Conservation (phyloP, 2,797 vertebrate genomes). For the Aphelocoma californica region DNA sequence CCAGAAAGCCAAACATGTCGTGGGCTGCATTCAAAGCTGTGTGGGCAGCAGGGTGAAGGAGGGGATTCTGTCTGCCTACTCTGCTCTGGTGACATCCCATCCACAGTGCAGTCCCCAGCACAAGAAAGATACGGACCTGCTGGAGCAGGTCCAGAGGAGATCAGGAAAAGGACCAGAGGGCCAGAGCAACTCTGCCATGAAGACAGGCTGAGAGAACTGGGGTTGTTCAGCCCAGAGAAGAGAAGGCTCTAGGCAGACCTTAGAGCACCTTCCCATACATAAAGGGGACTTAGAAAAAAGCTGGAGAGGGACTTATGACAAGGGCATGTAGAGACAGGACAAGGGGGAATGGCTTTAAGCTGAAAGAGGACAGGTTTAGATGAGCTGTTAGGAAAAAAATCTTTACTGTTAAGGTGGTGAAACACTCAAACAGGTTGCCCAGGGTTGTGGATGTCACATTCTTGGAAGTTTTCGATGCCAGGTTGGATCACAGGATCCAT, state of each 20-base stretch:
- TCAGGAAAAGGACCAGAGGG: background rate
- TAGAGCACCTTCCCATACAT: background rate
- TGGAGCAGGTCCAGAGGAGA: background rate
- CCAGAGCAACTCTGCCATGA: background rate
- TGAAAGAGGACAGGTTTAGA: background rate
- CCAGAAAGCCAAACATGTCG: background rate
- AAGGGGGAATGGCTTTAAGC: background rate
- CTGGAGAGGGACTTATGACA: background rate
- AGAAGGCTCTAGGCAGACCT: background rate
- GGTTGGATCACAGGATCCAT: background rate
- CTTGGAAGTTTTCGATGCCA: background rate
- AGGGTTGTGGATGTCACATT: too few relatives aligned
- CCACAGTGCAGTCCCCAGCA: background rate
- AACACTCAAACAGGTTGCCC: too few relatives aligned
- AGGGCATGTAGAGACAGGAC: background rate
- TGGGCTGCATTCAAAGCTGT: background rate
- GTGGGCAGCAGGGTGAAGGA: background rate
- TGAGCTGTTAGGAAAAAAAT: rapidly evolving
- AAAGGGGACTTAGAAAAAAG: background rate
- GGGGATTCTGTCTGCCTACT: background rate
- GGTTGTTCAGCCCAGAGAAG: background rate
- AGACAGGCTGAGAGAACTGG: background rate
- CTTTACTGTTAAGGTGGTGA: background rate
- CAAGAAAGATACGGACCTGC: background rate
- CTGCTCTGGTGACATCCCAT: background rate